Evolutionary conservation across 2,113 vertebrate species (phyloP), one percentile per base, ranked within the genome.

Genomic region (Anseranas semipalmata): DNA sequence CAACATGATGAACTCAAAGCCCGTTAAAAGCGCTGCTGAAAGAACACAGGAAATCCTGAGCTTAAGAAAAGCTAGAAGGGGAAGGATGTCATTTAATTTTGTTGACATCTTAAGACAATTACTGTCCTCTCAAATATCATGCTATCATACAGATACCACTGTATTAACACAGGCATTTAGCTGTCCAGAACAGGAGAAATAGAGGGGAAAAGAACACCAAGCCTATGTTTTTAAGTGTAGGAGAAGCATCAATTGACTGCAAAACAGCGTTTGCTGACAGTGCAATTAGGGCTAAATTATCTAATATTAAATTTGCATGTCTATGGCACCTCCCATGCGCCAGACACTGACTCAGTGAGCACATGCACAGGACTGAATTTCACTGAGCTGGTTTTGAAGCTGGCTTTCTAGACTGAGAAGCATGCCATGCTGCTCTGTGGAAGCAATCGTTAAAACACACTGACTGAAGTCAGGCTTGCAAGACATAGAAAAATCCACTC

Each of bases 11-110:
- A 94, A 79, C 73, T 68, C 48, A 72, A 89, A 96, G 53, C 58
- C 73, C 88, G 79, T 81, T 92, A 94, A 75, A 89, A 87, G 24
- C 52, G 71, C 39, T 56, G 39, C 92, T 87, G 86, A 89, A 88
- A 88, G 82, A 90, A 81, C 76, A 93, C 56, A 78, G 76, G 83
- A 93, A 93, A 96, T 90, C 83, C 88, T 45, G 70, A 87, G 86
- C 80, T 95, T 92, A 90, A 75, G 92, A 93, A 93, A 92, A 92
- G 55, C 60, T 72, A 78, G 43, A 94, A 86, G 24, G 17, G 58
- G 52, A 95, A 92, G 41, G 39, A 72, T 68, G 35, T 65, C 0
- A 85, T 92, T 88, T 89, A 60, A 84, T 95, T 86, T 84, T 88
- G 80, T 65, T 85, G 86, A 89, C 70, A 37, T 81, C 90, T 81